Percentiles rank a stretch among this genome's conserved stretches.
These are phyloP conservation scores for Lepisosteus oculatus DNA, from an alignment of 2,113 vertebrate species.

Conservation along the genomic window DNA sequence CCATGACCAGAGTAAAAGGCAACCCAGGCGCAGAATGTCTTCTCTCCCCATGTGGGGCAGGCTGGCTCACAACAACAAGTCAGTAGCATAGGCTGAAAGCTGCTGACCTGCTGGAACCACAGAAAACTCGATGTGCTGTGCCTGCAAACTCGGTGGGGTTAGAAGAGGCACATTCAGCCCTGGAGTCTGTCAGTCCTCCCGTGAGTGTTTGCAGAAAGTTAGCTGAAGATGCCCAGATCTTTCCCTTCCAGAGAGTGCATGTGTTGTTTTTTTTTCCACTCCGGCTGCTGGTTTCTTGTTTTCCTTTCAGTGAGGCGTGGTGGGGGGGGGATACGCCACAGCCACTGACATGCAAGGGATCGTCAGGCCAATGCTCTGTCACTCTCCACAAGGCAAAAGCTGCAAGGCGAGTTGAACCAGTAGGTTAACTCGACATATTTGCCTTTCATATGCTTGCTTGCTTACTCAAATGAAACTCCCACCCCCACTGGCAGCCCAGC, in stretches of 20 bases:
- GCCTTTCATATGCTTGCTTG: conserved; percentile 4
- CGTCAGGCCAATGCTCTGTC: neutral
- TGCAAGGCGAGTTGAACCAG: conserved; percentile 13
- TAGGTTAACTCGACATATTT: conserved; percentile 12
- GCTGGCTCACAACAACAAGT: neutral
- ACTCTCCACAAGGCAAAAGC: neutral
- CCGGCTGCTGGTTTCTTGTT: neutral
- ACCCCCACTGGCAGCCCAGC: neutral
- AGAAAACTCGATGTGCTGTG: neutral
- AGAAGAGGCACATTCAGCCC: neutral
- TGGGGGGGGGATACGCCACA: neutral
- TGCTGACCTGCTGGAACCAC: neutral
- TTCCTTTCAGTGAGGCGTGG: neutral
- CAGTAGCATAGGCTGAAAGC: neutral
- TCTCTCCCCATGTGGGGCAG: conserved; percentile 19
- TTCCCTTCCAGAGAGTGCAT: neutral
- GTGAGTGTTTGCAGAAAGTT: neutral
- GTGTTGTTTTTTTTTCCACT: neutral
- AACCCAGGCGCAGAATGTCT: neutral
- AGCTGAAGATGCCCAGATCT: neutral
- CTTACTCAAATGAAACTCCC: neutral
- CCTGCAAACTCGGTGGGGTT: neutral
- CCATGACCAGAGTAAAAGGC: conserved; percentile 12
- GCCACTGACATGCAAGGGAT: neutral
- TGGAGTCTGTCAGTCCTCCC: neutral